Evolutionary conservation across 2,888 invertebrate species (phyloP), one percentile per base, ranked within the genome.

Genomic region (Habrosyne pyritoides): DNA sequence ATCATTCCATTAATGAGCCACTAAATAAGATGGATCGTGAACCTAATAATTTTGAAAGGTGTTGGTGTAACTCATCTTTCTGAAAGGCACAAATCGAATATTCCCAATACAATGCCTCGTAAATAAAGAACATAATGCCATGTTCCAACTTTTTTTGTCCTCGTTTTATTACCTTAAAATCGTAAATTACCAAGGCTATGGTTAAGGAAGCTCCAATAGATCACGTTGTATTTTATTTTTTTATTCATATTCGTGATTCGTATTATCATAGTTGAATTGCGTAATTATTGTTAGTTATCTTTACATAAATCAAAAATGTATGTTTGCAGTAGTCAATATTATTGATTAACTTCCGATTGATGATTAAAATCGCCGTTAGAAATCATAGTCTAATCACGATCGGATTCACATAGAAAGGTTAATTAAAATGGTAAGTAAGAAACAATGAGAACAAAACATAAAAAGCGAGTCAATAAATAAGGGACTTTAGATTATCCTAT

Each of bases 1-100:
- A 83, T 86, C 83, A 83, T 73, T 61, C 57, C 28, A 54, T 62
- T 79, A 81, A 83, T 78, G 76, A 79, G 76, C 68, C 61, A 68
- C 59, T 79, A 71, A 79, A 78, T 59, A 75, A 77, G 77, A 81
- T 75, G 72, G 72, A 81, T 77, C 68, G 67, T 66, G 62, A 71
- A 67, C 71, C 64, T 68, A 66, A 69, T 52, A 55, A 57, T 64
- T 60, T 56, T 2, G 7, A 50, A 28, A 28, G 21, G 21, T 26
- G 48, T 28, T 7, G 1, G 18, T 18, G 12, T 21, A 14, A 28
- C 10, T 50, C 18, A 50, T 21, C 4, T 2, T 50, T 18, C 14
- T 42, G 42, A 18, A 42, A 18, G 28, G 0, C 18, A 14, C 18
- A 8, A 50, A 30, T 28, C 14, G 14, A 49, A 49, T 28, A 49